A percentile compares a stretch with the other conserved stretches of the same genome.
Evolutionary conservation across 2,888 invertebrate genomes (phyloP).

Genomic region (Acronicta leporina): DNA sequence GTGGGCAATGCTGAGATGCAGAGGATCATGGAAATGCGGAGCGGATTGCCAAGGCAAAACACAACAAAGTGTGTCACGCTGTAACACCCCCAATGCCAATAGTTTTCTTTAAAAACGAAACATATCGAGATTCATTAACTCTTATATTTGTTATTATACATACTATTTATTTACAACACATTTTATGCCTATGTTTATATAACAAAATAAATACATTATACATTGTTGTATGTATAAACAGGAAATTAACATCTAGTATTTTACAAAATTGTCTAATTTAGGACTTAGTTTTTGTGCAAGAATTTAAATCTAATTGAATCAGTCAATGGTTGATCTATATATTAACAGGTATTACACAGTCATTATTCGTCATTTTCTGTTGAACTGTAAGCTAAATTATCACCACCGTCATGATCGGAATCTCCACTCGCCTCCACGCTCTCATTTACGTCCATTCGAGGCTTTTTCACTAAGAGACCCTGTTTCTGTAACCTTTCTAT

Average conservation of each 20-base stretch:
- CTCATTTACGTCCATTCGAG: constrained; percentile 72
- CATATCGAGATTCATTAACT: constrained; percentile 12
- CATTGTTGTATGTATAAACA: constrained; percentile 31
- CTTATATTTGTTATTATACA: constrained; percentile 38
- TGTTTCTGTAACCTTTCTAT: constrained; percentile 82
- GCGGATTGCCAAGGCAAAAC: too few species aligned
- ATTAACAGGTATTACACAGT: constrained; percentile 32
- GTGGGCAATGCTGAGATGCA: too few species aligned
- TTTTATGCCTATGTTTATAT: constrained; percentile 38
- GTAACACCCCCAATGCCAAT: neutral
- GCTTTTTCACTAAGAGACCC: constrained; percentile 83
- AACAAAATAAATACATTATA: constrained; percentile 52
- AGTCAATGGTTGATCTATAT: constrained; percentile 46
- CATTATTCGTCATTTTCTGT: constrained; percentile 58
- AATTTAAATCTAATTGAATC: constrained; percentile 45
- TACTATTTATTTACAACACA: constrained; percentile 55
- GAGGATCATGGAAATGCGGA: too few species aligned
- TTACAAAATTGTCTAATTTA: constrained; percentile 45
- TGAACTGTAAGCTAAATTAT: constrained; percentile 60
- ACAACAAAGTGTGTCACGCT: too few species aligned
- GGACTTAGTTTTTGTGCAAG: constrained; percentile 42
- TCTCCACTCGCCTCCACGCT: constrained; percentile 58
- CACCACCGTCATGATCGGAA: constrained; percentile 65
- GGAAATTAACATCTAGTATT: constrained; percentile 22
- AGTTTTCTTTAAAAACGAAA: neutral